Percentiles rank a stretch among this genome's conserved stretches.
Conservation (phyloP, 1,140 invertebrate genomes). For the Ceratina japonica region DNA sequence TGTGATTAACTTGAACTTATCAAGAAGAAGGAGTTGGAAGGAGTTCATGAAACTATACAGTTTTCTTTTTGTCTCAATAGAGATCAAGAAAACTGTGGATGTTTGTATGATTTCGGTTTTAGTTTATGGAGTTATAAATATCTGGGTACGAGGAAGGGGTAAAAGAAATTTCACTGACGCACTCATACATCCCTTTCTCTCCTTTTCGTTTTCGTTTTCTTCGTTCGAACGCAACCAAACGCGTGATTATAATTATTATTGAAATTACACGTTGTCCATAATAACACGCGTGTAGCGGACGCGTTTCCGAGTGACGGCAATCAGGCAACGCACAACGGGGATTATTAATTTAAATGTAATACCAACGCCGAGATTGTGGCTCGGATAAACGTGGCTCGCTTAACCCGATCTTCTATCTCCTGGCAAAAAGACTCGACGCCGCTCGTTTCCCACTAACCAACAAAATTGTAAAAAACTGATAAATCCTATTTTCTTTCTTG, state of each 20-base stretch:
- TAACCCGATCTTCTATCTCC: no score
- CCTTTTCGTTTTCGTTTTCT: neutral
- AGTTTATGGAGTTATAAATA: no score
- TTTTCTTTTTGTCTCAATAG: no score
- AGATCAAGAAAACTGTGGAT: no score
- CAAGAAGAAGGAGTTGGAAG: no score
- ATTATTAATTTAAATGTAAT: constrained; percentile 48
- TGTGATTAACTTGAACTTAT: no score
- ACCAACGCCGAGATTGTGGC: constrained; percentile 12
- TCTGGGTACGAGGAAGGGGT: neutral
- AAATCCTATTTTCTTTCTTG: no score
- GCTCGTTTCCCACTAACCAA: neutral
- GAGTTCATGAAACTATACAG: no score
- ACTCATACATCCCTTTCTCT: neutral
- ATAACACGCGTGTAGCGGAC: constrained; percentile 45
- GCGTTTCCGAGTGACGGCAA: constrained; percentile 39
- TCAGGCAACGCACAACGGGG: constrained; percentile 36
- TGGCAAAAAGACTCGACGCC: no score
- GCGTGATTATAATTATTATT: constrained; percentile 46
- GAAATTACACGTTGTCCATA: constrained; percentile 38
- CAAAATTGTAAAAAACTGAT: neutral
- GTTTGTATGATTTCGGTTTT: no score
- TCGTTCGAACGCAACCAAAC: neutral
- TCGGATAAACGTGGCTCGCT: constrained; percentile 2
- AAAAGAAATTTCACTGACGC: neutral